Evolutionary conservation across 2,888 invertebrate species (phyloP).

Genomic region (Andrena bucephala): DNA sequence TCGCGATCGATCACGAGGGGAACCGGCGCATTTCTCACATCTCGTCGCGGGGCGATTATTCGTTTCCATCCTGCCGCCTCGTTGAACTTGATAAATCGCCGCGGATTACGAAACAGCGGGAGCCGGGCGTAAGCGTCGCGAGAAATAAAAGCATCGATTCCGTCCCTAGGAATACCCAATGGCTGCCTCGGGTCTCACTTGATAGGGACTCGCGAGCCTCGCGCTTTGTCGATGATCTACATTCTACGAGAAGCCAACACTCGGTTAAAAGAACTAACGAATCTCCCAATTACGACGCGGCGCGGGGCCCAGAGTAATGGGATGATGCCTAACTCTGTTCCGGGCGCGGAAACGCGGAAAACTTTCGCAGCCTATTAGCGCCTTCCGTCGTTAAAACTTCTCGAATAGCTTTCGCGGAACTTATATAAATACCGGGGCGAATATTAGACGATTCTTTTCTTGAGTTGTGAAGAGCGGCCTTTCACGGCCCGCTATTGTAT

Average conservation of each 20-base stretch:
- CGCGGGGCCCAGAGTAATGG: constrained; percentile 4
- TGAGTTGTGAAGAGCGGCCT: constrained; percentile 45
- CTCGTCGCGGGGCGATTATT: constrained; percentile 47
- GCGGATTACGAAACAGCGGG: constrained; percentile 63
- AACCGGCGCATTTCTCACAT: constrained; percentile 43
- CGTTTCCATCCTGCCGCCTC: constrained; percentile 58
- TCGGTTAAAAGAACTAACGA: constrained; percentile 42
- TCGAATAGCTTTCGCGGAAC: constrained; percentile 55
- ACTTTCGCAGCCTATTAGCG: constrained; percentile 65
- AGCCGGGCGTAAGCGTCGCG: constrained; percentile 29
- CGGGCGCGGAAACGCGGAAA: constrained; percentile 57
- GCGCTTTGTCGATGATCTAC: constrained; percentile 24
- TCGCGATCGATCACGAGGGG: constrained; percentile 52
- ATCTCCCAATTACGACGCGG: constrained; percentile 58
- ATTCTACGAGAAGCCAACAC: neutral
- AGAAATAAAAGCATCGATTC: neutral
- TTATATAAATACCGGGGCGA: constrained; percentile 63
- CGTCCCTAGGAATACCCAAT: neutral
- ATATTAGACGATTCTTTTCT: constrained; percentile 56
- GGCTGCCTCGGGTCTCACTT: no score
- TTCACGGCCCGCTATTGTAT: constrained; percentile 59
- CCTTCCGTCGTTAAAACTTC: constrained; percentile 70
- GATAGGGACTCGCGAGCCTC: neutral
- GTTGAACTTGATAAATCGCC: constrained; percentile 66
- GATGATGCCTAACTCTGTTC: constrained; percentile 45